Percentiles rank a stretch among this genome's conserved stretches.
These are phyloP conservation scores for Epinephelus malabaricus DNA, from an alignment of 2,797 vertebrate genomes.

Conservation along the genomic window DNA sequence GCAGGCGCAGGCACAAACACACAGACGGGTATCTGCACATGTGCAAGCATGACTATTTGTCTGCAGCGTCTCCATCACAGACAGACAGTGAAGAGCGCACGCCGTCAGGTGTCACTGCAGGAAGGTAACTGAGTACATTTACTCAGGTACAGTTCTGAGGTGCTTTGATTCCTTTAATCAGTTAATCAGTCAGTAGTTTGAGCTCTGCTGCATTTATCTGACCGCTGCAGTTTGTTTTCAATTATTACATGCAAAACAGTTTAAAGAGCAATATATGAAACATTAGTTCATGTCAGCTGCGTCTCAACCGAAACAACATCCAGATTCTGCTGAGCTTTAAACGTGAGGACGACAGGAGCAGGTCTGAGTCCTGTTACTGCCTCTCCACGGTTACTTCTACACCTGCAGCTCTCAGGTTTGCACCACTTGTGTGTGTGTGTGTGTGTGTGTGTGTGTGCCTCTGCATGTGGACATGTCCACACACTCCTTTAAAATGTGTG, in stretches of 20 bases:
- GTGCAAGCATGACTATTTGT: slow-evolving; percentile 15
- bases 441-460: neutral
- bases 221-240: neutral
- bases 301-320: too few species aligned
- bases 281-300: neutral
- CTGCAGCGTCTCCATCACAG: neutral
- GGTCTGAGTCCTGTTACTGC: too few species aligned
- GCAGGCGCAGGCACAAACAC: neutral
- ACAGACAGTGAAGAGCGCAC: neutral
- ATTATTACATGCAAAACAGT: neutral
- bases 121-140: neutral
- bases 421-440: neutral
- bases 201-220: neutral
- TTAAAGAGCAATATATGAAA: neutral
- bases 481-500: slow-evolving; percentile 23
- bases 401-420: too few species aligned
- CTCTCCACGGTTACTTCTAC: too few species aligned
- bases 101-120: neutral
- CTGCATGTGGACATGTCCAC: slow-evolving; percentile 1
- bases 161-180: too few species aligned
- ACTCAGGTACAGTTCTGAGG: neutral
- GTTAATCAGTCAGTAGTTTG: neutral
- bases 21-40: slow-evolving; percentile 22
- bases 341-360: too few species aligned
- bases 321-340: too few species aligned